Evolutionary conservation across 1,140 invertebrate species (phyloP).

Genomic region (Nomia melanderi): DNA sequence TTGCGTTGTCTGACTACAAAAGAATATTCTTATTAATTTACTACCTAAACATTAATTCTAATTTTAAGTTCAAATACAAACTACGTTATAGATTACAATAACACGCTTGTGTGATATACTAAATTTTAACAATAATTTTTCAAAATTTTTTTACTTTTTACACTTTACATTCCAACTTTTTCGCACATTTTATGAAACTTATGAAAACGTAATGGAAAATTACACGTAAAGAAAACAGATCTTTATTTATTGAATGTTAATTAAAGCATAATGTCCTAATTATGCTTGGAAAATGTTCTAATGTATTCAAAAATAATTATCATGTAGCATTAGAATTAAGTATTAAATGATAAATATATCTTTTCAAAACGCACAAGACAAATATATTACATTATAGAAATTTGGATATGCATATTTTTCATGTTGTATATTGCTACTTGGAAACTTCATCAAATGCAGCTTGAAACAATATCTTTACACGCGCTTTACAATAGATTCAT

Average conservation of each 20-base stretch:
- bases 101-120: background rate
- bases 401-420: slow-evolving; percentile 43
- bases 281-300: too few relatives aligned
- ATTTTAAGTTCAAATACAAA: slow-evolving; percentile 1
- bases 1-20: background rate
- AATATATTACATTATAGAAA: slow-evolving; percentile 26
- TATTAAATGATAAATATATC: background rate
- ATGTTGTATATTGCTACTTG: slow-evolving; percentile 57
- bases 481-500: slow-evolving; percentile 33
- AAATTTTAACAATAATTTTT: slow-evolving; percentile 4
- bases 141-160: background rate
- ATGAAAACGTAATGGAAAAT: background rate
- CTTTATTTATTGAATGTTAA: slow-evolving; percentile 2
- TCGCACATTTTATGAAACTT: slow-evolving; percentile 6
- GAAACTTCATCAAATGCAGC: slow-evolving; percentile 50
- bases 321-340: background rate
- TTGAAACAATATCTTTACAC: slow-evolving; percentile 44
- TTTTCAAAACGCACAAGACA: background rate
- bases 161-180: slow-evolving; percentile 18
- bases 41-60: slow-evolving; percentile 20
- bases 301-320: background rate
- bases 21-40: slow-evolving; percentile 12
- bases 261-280: background rate
- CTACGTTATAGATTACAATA: slow-evolving; percentile 27
- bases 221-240: background rate